Evolutionary conservation across 1,140 invertebrate genomes (phyloP).

Genomic region (Trachymyrmex cornetzi): DNA sequence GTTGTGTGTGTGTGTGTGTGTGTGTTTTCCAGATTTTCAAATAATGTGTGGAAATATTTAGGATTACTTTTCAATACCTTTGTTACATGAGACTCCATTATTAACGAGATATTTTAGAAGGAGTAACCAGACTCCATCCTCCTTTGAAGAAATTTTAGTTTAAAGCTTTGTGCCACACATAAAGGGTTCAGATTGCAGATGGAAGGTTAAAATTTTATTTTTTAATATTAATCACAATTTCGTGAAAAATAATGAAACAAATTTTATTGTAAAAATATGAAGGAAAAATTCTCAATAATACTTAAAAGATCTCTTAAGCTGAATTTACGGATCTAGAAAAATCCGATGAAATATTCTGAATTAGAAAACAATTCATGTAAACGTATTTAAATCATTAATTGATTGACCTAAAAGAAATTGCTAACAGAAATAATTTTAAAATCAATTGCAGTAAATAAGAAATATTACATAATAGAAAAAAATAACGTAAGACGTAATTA

Average conservation of each 20-base stretch:
- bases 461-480: background rate
- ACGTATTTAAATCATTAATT: background rate
- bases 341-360: background rate
- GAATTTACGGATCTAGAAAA: background rate
- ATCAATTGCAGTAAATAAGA: constrained; percentile 3
- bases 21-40: too few relatives aligned
- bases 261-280: background rate
- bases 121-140: too few relatives aligned
- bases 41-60: too few relatives aligned
- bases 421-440: background rate
- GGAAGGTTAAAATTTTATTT: background rate
- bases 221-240: background rate
- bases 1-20: too few relatives aligned
- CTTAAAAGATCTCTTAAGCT: background rate
- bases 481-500: constrained; percentile 1
- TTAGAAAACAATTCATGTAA: background rate
- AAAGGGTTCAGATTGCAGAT: too few relatives aligned
- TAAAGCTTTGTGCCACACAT: too few relatives aligned
- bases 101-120: too few relatives aligned
- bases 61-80: too few relatives aligned
- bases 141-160: too few relatives aligned
- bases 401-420: background rate
- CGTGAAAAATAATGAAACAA: background rate
- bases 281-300: too few relatives aligned
- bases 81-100: too few relatives aligned